phyloP scores from a whole-genome alignment of 2,797 vertebrate species.

The Falco novaeseelandiae region DNA sequence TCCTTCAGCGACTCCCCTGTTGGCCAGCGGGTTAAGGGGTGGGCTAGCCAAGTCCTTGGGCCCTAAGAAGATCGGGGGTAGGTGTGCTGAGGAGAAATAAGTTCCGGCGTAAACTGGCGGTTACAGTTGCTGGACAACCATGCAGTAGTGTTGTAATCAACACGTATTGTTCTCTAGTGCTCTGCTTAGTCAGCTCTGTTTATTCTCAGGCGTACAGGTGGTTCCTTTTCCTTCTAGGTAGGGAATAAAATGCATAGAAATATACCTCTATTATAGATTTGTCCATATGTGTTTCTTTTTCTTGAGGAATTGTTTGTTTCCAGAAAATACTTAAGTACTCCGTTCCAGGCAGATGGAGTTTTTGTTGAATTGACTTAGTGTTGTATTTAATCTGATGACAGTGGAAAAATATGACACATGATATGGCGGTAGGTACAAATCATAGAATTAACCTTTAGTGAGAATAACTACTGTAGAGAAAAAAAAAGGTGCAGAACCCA shows the following conservation, averaged over 20 bases:
- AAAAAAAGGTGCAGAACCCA: background rate
- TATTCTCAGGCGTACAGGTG: background rate
- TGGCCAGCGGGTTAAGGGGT: background rate
- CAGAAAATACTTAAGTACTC: background rate
- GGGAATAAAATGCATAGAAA: background rate
- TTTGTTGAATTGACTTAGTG: background rate
- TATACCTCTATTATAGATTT: background rate
- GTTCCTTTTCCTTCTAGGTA: background rate
- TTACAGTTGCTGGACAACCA: fast-evolving
- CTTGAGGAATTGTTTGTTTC: background rate
- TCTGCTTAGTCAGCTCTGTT: background rate
- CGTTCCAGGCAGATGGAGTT: background rate
- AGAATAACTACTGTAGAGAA: background rate
- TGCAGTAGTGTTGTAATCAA: fast-evolving
- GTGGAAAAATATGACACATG: fast-evolving
- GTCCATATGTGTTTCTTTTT: background rate
- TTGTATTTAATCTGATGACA: background rate
- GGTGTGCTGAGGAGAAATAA: background rate
- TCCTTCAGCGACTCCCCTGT: background rate
- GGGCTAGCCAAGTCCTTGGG: background rate
- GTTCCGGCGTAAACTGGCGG: background rate
- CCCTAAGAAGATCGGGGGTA: background rate
- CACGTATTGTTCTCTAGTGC: fast-evolving
- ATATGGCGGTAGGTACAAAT: background rate
- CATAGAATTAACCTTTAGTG: background rate